Base-by-base conservation (phyloP, 2,888 invertebrate species). In the Folsomia manolachei region DNA sequence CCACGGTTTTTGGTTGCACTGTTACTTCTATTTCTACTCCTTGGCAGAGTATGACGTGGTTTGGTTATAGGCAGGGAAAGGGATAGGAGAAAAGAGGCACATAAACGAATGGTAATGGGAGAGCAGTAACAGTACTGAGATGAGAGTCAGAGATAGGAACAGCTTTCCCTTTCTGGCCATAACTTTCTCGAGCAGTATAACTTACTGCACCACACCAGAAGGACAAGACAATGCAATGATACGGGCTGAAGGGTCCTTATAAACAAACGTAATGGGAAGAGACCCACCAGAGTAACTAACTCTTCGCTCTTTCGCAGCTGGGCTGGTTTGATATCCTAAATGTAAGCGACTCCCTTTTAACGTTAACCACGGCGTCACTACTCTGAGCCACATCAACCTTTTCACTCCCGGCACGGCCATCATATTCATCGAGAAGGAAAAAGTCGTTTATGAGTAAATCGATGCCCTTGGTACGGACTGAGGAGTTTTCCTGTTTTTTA, bases 381-480 rank as follows among this genome's bases (percentile, higher is more conserved):
- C n/a, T n/a, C n/a, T n/a, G n/a, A n/a, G n/a, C n/a, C n/a, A n/a
- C n/a, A n/a, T n/a, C n/a, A n/a, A n/a, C n/a, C n/a, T n/a, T n/a
- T n/a, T n/a, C 21, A 21, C 14, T 21, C 25, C 24, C 19, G 21
- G 14, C 18, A 62, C 21, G 27, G 27, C 27, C 65, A 64, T 51
- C 52, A 66, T 66, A 52, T 66, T 66, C 63, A 69, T 62, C 63
- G 67, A 69, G 70, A 73, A 70, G 71, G 75, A 56, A 56, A 69
- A 69, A 71, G 72, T 74, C 74, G 72, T 76, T 76, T 74, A 71
- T 71, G 71, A 70, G 65, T 72, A 72, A 76, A 76, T 76, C 74
- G 74, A 76, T 76, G 72, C 71, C 74, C 72, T 68, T 69, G 26
- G 64, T n/a, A 27, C 27, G 64, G 63, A 63, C 18, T 63, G 51